Conservation (phyloP, 2,113 vertebrate genomes). For the Pluvianellus socialis region DNA sequence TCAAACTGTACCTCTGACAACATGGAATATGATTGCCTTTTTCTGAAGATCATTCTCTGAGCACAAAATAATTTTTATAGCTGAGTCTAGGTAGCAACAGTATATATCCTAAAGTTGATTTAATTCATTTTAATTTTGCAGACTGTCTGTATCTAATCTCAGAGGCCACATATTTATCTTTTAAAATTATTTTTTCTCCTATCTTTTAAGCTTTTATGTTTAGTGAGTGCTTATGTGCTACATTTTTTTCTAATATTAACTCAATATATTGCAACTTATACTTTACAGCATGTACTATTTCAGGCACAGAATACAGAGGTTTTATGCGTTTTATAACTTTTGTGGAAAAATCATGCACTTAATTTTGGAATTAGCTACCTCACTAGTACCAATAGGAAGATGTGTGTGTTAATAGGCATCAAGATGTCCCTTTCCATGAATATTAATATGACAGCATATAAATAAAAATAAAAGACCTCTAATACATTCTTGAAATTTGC, state of each 20-base stretch:
- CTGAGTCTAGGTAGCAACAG: background rate
- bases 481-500: background rate
- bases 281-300: background rate
- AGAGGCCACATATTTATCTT: background rate
- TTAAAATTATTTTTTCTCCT: background rate
- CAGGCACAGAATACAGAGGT: background rate
- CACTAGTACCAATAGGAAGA: background rate
- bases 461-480: background rate
- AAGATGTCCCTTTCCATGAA: background rate
- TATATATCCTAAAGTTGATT: background rate
- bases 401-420: background rate
- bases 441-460: background rate
- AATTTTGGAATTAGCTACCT: background rate
- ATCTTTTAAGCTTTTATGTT: background rate
- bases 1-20: background rate
- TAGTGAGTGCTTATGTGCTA: background rate
- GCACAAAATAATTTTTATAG: background rate
- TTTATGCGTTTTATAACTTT: background rate
- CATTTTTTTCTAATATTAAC: background rate
- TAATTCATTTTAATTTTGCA: background rate
- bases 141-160: background rate
- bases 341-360: background rate
- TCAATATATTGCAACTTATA: background rate
- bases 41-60: background rate
- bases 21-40: background rate